A percentile compares a stretch with the other conserved stretches of the same genome.
phyloP scores from a whole-genome alignment of 2,888 invertebrate genomes.

The Bembecia ichneumoniformis region DNA sequence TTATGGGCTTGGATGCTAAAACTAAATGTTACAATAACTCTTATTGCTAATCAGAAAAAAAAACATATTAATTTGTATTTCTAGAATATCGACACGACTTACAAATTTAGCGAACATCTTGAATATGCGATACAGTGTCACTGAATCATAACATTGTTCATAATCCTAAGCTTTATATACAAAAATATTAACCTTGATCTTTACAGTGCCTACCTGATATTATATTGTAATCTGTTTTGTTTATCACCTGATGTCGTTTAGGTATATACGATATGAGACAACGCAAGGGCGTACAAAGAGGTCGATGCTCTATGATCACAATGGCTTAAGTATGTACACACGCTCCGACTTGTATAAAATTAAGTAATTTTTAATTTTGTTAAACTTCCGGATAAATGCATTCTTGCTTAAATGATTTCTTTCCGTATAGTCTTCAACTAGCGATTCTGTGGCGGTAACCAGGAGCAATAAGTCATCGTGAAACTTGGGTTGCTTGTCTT shows the following conservation, averaged over 20 bases:
- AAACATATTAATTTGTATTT: too few species aligned
- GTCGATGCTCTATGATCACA: constrained; percentile 30
- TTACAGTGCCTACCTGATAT: constrained; percentile 17
- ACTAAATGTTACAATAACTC: too few species aligned
- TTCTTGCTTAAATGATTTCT: too few species aligned
- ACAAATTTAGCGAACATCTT: constrained; percentile 54
- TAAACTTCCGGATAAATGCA: too few species aligned
- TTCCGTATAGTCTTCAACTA: too few species aligned
- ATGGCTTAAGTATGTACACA: constrained; percentile 14
- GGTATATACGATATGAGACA: constrained; percentile 13
- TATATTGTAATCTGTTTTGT: constrained; percentile 21
- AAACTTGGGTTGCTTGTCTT: too few species aligned
- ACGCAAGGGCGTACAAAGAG: constrained; percentile 21
- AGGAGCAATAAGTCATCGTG: too few species aligned
- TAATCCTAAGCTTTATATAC: constrained; percentile 35
- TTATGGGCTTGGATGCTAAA: too few species aligned
- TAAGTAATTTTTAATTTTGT: too few species aligned
- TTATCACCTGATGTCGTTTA: constrained; percentile 20
- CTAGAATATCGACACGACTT: constrained; percentile 17
- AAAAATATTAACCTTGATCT: constrained; percentile 43
- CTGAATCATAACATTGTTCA: constrained; percentile 31
- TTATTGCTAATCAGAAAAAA: too few species aligned
- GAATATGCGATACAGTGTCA: constrained; percentile 27
- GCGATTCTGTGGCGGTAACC: too few species aligned
- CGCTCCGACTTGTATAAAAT: constrained; percentile 29